These are phyloP conservation scores for Pseudonaja textilis DNA, from an alignment of 2,113 vertebrate genomes.

Conservation along the genomic window DNA sequence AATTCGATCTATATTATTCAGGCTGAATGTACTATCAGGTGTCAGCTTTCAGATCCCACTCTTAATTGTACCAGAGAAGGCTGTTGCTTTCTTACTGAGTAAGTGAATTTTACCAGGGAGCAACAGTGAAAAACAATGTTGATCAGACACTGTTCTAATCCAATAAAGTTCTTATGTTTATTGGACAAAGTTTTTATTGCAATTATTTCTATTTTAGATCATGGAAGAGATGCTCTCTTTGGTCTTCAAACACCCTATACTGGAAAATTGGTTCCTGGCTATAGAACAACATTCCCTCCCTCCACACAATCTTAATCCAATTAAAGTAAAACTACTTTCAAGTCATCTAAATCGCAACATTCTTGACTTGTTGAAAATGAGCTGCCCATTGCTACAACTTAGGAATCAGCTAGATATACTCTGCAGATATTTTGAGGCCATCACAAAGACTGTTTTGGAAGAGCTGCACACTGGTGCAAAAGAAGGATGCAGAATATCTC, in stretches of 20 bases:
- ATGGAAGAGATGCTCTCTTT: constrained; percentile 69
- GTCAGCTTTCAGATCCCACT: background rate
- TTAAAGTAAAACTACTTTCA: constrained; percentile 77
- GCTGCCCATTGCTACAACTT: constrained; percentile 63
- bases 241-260: constrained; percentile 80
- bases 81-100: constrained; percentile 60
- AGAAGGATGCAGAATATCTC: background rate
- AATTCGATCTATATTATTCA: background rate
- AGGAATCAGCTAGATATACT: constrained; percentile 63
- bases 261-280: constrained; percentile 91
- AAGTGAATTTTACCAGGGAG: constrained; percentile 61
- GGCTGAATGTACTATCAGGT: background rate
- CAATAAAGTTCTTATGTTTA: background rate
- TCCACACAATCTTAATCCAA: constrained; percentile 76
- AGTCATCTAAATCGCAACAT: constrained; percentile 69
- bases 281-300: constrained; percentile 76
- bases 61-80: constrained; percentile 36
- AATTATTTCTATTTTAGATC: constrained; percentile 66
- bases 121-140: background rate
- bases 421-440: constrained; percentile 67
- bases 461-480: constrained; percentile 64
- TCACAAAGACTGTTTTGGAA: constrained; percentile 71
- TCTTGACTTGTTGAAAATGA: constrained; percentile 72
- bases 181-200: background rate
- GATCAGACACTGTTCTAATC: background rate